Percentiles rank a stretch among this genome's conserved stretches.
These are phyloP conservation scores for Nerophis ophidion DNA, from an alignment of 2,113 vertebrate genomes.

Conservation along the genomic window DNA sequence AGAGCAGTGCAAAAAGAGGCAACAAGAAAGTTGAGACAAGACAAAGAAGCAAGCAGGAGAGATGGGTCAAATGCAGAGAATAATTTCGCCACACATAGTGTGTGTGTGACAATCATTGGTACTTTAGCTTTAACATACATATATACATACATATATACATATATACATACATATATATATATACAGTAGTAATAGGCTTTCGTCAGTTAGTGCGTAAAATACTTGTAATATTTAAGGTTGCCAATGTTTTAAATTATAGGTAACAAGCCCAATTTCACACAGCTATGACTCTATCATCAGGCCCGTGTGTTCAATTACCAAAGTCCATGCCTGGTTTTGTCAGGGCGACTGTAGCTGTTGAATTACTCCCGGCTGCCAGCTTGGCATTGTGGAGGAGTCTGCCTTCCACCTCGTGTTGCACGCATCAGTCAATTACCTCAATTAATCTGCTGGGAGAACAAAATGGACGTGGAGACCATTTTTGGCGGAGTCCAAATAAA, in stretches of 20 bases:
- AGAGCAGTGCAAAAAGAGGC: too few species aligned
- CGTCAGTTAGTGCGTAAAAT: neutral
- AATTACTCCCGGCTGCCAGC: constrained; percentile 60
- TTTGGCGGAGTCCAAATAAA: constrained; percentile 51
- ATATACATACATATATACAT: too few species aligned
- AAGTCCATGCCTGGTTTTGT: constrained; percentile 48
- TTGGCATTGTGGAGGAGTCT: constrained; percentile 46
- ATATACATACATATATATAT: too few species aligned
- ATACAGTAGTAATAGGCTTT: neutral
- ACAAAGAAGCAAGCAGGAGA: too few species aligned
- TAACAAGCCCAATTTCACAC: neutral
- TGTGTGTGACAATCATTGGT: too few species aligned
- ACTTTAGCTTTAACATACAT: too few species aligned
- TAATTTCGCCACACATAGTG: too few species aligned
- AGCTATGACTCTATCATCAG: constrained; percentile 33
- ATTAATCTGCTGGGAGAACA: constrained; percentile 57
- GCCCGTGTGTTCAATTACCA: constrained; percentile 50
- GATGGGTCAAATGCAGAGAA: too few species aligned
- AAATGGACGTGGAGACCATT: constrained; percentile 63
- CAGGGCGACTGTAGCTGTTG: constrained; percentile 49
- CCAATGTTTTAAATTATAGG: constrained; percentile 9
- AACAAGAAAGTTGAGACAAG: too few species aligned
- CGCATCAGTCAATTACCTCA: constrained; percentile 58
- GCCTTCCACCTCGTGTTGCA: constrained; percentile 47
- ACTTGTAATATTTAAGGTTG: neutral